Base-by-base conservation (phyloP, 2,888 invertebrate genomes). In the Eupeodes luniger region DNA sequence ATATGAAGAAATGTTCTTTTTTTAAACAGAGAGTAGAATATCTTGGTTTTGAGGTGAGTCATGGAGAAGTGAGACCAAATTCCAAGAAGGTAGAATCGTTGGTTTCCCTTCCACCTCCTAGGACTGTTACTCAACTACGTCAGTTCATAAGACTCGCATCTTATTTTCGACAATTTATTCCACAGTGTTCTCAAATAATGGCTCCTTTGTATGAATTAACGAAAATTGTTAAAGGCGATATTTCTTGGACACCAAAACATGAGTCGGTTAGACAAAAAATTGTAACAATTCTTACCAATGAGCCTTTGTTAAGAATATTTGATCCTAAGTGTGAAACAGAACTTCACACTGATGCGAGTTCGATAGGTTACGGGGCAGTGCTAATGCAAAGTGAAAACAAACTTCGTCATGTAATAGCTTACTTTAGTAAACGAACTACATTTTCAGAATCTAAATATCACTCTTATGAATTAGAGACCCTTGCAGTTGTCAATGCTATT, bases 1-100 rank as follows among this genome's bases (percentile, higher is more conserved):
- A 78, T 57, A 5, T 78, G 12, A 76, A 70, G 70, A 83, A 64
- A 36, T 77, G 66, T n/a, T 69, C 53, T 75, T 81, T 69, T 49
- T 47, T 80, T 40, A 70, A 70, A 77, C 34, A 44, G 16, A 76
- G 61, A 44, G 77, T 77, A 36, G 55, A 83, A 16, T 83, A 70
- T 36, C 64, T 83, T 27, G 78, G 78, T 27, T 78, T 72, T 49
- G 85, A 85, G 51, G 80, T 87, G 14, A 55, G 69, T 74, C 69
- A 40, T 64, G 82, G 84, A 47, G 51, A 64, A 66, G 75, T 89
- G 12, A 76, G 55, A 72, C 85, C 49, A 5, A 49, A 49, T n/a
- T 49, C 49, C 5, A 49, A 49, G n/a, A 49, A 49, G n/a, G n/a
- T 49, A 49, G 49, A 49, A 49, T 49, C 49, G 14, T 49, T 49